Conservation (phyloP, 2,113 vertebrate species). For the Genyomyrus donnyi region DNA sequence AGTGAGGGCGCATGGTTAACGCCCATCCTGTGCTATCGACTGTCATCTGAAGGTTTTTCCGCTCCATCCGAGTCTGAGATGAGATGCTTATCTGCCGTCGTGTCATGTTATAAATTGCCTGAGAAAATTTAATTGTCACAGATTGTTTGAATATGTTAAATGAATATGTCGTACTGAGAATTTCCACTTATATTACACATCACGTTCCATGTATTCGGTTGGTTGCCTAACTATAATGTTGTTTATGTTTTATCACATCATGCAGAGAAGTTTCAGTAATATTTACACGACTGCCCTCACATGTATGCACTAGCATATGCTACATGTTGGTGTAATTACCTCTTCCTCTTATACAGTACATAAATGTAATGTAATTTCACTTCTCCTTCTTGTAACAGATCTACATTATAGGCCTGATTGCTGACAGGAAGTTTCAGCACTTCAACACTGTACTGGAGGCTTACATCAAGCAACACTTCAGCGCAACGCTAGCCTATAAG, state of each 20-base stretch:
- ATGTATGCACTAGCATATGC: conserved; percentile 14
- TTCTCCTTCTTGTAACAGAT: conserved; percentile 64
- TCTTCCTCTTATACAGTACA: not conserved
- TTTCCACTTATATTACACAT: not conserved
- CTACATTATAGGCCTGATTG: conserved; percentile 91
- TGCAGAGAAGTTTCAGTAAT: not conserved
- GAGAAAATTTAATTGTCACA: not conserved
- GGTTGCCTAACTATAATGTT: not conserved
- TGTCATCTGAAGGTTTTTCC: not conserved
- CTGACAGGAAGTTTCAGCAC: conserved; percentile 95
- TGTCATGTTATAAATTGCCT: not conserved
- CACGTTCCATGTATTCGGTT: not conserved
- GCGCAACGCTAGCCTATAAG: conserved; percentile 94
- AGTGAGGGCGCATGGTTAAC: not conserved
- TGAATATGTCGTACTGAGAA: not conserved
- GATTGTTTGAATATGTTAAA: not conserved
- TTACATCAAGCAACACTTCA: conserved; percentile 96
- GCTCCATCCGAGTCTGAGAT: not conserved
- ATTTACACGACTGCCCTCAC: conserved; percentile 13
- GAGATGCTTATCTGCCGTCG: not conserved
- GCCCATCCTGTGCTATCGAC: not conserved
- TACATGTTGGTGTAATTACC: not conserved
- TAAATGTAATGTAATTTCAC: conserved; percentile 19
- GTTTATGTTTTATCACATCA: not conserved
- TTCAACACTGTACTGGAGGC: conserved; percentile 94